Conservation (phyloP, 1,140 invertebrate species). For the Aplysia californica region DNA sequence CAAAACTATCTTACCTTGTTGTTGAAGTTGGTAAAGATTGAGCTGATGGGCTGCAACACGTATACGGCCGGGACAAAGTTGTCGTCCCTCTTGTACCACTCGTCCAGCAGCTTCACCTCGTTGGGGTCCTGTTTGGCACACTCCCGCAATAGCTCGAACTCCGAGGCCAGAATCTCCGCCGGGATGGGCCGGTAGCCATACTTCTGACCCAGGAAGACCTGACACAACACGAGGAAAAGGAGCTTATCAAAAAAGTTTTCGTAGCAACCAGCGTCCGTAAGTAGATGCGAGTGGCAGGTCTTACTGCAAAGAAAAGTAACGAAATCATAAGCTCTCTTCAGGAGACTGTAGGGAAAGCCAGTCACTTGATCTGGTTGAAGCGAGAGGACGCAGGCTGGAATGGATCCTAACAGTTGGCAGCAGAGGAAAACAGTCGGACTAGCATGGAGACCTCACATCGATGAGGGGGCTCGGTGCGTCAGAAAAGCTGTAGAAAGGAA, state of each 20-base stretch:
- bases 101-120: constrained; percentile 87
- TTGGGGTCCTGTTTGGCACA: constrained; percentile 78
- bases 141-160: constrained; percentile 88
- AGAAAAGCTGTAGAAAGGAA: no score
- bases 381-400: no score
- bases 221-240: no score
- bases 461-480: no score
- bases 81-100: constrained; percentile 96
- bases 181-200: constrained; percentile 98
- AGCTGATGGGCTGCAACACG: constrained; percentile 95
- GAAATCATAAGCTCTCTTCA: neutral
- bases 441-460: no score
- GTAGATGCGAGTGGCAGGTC: neutral
- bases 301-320: no score
- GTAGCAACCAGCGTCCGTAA: neutral
- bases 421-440: no score
- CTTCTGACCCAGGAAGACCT: constrained; percentile 97
- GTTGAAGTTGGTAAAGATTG: constrained; percentile 96
- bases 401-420: neutral
- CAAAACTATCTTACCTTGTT: constrained; percentile 95
- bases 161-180: constrained; percentile 90
- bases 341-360: no score
- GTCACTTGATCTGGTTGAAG: no score
- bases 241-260: no score
- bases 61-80: constrained; percentile 93